Base-by-base conservation (phyloP, 2,113 vertebrate genomes). In the Gavialis gangeticus region DNA sequence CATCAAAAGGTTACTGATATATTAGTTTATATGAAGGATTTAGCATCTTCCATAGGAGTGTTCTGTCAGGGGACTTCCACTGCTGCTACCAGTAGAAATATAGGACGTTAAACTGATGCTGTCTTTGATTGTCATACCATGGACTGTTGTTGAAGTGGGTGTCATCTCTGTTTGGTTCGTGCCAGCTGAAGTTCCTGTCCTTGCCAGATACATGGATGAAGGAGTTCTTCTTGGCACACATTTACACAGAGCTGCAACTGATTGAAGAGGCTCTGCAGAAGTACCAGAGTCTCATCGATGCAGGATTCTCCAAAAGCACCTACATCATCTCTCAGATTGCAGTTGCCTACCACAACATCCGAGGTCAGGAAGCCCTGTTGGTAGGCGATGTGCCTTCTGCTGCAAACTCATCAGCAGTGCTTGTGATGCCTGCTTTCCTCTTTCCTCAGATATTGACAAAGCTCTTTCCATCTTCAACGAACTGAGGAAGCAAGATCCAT, bases 281-380 rank as follows among this genome's bases (percentile, higher is more conserved):
- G 94, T 99, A 99, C 95, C 99, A 99, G 97, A 99, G 98, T 96
- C 99, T 99, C 76, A 99, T 99, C 71, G 99, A 99, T 92, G 99
- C 99, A 28, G 99, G 99, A 94, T 99, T 99, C 95, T 99, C 99
- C 88, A 99, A 99, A 97, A 99, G 99, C 97, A 99, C 99, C 55
- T 99, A 99, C 80, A 99, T 99, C 93, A 99, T 99, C 96, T 99
- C 99, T 84, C 99, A 99, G 98, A 99, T 99, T 75, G 99, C 99
- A 22, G 99, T 99, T 82, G 99, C 99, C 92, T 99, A 99, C 97
- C 99, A 99, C 97, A 99, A 99, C 96, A 99, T 99, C 92, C 97
- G 99, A 99, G 99, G 99, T 99, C 76, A 96, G 96, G 97, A 90
- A 86, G 27, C 19, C 60, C 67, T 75, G 16, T 7, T 59, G n/a